phyloP scores from a whole-genome alignment of 1,140 invertebrate species.

The Nasonia vitripennis region DNA sequence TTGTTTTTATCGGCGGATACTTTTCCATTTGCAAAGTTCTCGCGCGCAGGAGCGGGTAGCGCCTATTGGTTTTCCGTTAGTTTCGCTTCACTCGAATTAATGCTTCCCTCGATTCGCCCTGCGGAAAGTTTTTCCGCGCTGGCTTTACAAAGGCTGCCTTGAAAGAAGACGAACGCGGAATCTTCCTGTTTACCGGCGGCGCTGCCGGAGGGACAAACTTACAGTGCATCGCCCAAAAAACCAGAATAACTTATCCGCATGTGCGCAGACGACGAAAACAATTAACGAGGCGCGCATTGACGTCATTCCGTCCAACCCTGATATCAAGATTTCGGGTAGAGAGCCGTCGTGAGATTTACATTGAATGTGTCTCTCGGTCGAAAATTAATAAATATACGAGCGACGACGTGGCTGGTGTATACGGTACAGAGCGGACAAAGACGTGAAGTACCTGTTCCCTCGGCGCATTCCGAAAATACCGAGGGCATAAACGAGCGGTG shows the following conservation, averaged over 20 bases:
- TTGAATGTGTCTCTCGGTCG: background rate
- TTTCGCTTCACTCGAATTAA: constrained; percentile 31
- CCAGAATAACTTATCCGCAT: background rate
- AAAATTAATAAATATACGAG: background rate
- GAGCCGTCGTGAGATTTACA: background rate
- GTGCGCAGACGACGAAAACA: background rate
- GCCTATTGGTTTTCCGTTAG: constrained; percentile 37
- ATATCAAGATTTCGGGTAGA: background rate
- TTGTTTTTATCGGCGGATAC: background rate
- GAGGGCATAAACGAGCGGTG: constrained; percentile 11
- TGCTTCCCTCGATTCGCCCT: background rate
- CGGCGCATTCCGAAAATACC: constrained; percentile 35
- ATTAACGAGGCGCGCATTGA: background rate
- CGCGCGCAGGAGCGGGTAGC: background rate
- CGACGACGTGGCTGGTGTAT: background rate
- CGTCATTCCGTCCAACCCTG: background rate
- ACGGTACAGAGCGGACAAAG: background rate
- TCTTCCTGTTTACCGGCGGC: background rate
- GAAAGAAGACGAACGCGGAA: background rate
- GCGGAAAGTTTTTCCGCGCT: background rate
- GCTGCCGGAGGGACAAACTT: background rate
- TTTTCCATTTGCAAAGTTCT: constrained; percentile 20
- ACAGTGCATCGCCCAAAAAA: background rate
- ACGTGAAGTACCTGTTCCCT: background rate
- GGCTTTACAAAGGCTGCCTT: background rate